Conservation (phyloP, 1,140 invertebrate species). For the Heliothis subflexa region DNA sequence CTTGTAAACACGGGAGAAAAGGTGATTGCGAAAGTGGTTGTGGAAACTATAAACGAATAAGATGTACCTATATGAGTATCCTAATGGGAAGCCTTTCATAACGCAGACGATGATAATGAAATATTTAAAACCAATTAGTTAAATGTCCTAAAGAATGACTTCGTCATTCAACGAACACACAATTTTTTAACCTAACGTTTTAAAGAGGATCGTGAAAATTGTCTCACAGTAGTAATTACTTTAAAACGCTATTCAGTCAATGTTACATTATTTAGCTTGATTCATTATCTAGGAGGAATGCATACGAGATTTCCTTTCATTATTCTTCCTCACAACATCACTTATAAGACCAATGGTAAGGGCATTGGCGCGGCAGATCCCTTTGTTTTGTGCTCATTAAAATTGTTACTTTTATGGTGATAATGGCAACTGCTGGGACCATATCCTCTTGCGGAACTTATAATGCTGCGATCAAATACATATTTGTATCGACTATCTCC, state of each 20-base stretch:
- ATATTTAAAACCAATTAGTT: too few relatives aligned
- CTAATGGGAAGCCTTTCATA: too few relatives aligned
- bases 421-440: slow-evolving; percentile 46
- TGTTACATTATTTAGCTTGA: too few relatives aligned
- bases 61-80: background rate
- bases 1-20: background rate
- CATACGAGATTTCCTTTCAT: background rate
- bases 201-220: too few relatives aligned
- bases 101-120: too few relatives aligned
- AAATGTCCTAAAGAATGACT: too few relatives aligned
- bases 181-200: too few relatives aligned
- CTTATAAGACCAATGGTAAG: slow-evolving; percentile 16
- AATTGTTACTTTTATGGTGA: slow-evolving; percentile 64
- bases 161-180: too few relatives aligned
- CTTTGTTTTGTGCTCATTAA: slow-evolving; percentile 77
- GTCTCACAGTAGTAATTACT: too few relatives aligned
- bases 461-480: slow-evolving; percentile 31
- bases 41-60: too few relatives aligned
- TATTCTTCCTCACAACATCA: background rate
- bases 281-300: too few relatives aligned
- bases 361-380: slow-evolving; percentile 38
- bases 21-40: background rate
- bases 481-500: slow-evolving; percentile 41
- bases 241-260: too few relatives aligned
- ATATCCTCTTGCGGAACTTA: slow-evolving; percentile 30